Conservation (phyloP, 2,113 vertebrate genomes). For the Cephalophus harveyi region DNA sequence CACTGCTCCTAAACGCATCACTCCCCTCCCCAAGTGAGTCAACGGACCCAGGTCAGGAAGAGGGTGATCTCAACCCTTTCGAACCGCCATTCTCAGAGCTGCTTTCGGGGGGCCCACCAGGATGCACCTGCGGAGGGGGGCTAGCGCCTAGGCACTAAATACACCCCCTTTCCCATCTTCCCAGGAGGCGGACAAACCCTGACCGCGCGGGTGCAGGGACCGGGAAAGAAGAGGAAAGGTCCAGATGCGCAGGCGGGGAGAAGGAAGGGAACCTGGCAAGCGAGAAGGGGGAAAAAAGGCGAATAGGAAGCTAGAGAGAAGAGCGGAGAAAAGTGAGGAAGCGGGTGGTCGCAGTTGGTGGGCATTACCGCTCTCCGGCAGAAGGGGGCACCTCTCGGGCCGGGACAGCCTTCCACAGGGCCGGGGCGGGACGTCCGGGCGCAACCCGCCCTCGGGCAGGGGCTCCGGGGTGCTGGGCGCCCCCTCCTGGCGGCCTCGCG, state of each 20-base stretch:
- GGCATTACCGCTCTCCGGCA: neutral
- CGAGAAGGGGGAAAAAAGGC: accelerated
- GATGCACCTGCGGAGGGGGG: neutral
- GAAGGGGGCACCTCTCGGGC: conserved; percentile 23
- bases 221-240: neutral
- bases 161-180: accelerated
- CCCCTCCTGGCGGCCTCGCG: conserved; percentile 29
- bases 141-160: neutral
- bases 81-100: neutral
- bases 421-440: neutral
- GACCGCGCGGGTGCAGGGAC: too few relatives aligned
- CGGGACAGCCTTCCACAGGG: accelerated
- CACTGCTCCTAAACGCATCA: neutral
- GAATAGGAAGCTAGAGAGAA: neutral
- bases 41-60: accelerated
- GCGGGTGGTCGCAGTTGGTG: neutral
- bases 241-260: accelerated
- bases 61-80: too few relatives aligned
- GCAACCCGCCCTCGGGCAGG: accelerated
- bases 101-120: neutral
- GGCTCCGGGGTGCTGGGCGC: neutral
- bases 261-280: neutral
- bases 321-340: accelerated
- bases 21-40: neutral
- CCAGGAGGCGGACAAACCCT: neutral